These are phyloP conservation scores for Danio choprae DNA, from an alignment of 2,797 vertebrate genomes.

Conservation along the genomic window DNA sequence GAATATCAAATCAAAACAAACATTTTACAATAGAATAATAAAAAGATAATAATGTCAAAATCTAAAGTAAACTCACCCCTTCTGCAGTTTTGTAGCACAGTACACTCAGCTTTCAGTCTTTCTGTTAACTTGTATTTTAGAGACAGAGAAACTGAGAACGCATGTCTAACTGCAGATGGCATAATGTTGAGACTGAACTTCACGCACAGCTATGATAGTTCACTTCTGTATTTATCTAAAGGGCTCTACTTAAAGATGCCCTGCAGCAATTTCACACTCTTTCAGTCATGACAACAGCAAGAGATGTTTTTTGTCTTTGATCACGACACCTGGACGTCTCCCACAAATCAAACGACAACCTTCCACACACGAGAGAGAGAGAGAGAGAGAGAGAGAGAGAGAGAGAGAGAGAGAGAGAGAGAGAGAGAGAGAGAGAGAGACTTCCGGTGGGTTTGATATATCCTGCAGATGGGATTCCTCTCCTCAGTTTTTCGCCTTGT, in stretches of 20 bases:
- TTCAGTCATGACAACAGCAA: background rate
- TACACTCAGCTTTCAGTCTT: too few relatives aligned
- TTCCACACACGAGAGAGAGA: too few relatives aligned
- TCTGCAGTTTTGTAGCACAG: too few relatives aligned
- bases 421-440: background rate
- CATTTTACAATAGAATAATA: background rate
- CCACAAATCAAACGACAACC: conserved; percentile 15
- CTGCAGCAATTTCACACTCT: conserved; percentile 1
- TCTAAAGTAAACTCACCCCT: too few relatives aligned
- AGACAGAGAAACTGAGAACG: too few relatives aligned
- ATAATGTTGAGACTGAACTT: too few relatives aligned
- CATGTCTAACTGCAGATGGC: too few relatives aligned
- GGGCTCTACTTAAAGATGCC: background rate
- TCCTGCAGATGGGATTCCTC: background rate
- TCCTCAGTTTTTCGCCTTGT: background rate
- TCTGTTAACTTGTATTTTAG: too few relatives aligned
- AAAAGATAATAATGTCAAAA: too few relatives aligned
- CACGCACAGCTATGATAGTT: background rate
- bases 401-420: too few relatives aligned
- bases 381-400: background rate
- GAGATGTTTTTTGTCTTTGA: conserved; percentile 21
- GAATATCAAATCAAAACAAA: background rate
- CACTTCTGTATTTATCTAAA: background rate
- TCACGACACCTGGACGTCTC: conserved; percentile 30
- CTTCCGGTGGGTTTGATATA: conserved; percentile 1